Conservation (phyloP, 2,113 vertebrate species). For the Leucosticte australis region DNA sequence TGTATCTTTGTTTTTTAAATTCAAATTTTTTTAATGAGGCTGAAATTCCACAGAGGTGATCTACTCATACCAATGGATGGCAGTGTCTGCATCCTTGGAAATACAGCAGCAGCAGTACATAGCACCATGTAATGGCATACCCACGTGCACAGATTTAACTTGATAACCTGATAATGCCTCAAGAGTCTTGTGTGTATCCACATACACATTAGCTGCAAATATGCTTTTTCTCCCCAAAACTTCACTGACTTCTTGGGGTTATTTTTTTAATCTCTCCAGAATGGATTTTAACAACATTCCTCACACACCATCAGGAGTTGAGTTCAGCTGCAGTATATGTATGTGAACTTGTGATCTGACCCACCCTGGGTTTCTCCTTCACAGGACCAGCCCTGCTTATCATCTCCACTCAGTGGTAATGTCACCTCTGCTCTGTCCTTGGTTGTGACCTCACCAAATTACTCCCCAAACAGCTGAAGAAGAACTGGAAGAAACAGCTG, state of each 20-base stretch:
- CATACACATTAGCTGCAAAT: background rate
- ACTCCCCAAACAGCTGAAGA: too few relatives aligned
- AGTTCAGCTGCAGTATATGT: background rate
- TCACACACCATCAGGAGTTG: background rate
- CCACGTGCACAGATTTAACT: background rate
- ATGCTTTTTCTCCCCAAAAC: accelerated
- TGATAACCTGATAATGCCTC: background rate
- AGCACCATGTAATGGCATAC: background rate
- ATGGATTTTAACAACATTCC: background rate
- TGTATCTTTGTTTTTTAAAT: background rate
- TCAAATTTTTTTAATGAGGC: background rate
- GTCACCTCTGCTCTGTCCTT: background rate
- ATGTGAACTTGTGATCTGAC: background rate
- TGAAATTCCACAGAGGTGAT: background rate
- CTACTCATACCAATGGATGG: background rate
- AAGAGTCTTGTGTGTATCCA: background rate
- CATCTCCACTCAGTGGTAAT: background rate
- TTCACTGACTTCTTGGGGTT: background rate
- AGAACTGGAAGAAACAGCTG: background rate
- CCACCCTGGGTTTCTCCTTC: background rate
- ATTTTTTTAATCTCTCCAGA: background rate
- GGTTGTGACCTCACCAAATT: background rate
- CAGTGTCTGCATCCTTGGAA: background rate
- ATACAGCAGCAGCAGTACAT: background rate
- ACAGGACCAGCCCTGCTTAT: background rate